Evolutionary conservation across 30 jellyfish, hydroid and myxozoan genomes (phyloP).

Genomic region (Pseudorhiza aurosa): DNA sequence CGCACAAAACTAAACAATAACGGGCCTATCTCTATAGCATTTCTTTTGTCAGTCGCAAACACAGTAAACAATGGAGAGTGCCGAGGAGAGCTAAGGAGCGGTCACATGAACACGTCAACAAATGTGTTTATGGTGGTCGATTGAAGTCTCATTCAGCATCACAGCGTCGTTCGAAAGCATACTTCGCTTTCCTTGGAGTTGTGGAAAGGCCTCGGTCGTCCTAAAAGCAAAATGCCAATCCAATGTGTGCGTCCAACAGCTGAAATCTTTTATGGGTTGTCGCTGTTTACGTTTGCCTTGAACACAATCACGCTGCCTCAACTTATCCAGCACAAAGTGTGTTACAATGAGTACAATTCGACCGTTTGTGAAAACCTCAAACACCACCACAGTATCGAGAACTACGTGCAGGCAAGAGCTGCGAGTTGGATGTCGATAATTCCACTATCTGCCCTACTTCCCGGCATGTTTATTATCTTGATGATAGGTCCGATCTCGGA

Average conservation of each 20-base stretch:
- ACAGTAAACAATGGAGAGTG: no score
- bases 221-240: conserved; percentile 8
- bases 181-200: no score
- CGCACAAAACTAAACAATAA: no score
- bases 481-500: conserved; percentile 73
- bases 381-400: conserved; percentile 12
- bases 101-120: no score
- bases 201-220: no score
- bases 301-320: conserved; percentile 48
- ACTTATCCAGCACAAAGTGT: conserved; percentile 44
- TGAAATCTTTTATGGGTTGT: conserved; percentile 25
- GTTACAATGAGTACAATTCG: conserved; percentile 30
- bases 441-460: conserved; percentile 55
- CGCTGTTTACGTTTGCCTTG: conserved; percentile 20
- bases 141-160: no score
- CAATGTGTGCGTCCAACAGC: conserved; percentile 60
- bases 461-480: conserved; percentile 32
- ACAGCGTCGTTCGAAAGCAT: no score
- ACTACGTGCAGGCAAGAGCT: conserved; percentile 36
- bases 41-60: no score
- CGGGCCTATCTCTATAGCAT: no score
- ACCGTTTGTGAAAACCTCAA: conserved; percentile 21
- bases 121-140: no score
- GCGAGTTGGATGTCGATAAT: conserved; percentile 68
- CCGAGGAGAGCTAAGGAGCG: no score